phyloP scores from a whole-genome alignment of 2,113 vertebrate species.

The Cochlearius cochlearius region DNA sequence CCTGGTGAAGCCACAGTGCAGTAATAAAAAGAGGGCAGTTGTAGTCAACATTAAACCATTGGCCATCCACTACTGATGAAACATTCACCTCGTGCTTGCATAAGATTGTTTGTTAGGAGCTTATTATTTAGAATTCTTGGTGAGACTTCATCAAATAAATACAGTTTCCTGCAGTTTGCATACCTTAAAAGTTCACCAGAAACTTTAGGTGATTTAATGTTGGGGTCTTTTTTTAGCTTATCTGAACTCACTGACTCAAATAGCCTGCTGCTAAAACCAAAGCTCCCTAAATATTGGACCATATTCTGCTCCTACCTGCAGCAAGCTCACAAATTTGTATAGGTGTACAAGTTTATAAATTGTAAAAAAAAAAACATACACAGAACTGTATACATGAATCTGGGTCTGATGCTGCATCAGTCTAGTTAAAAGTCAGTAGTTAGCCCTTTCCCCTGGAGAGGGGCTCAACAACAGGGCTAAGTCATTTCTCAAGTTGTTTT shows the following conservation, averaged over 20 bases:
- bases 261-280: background rate
- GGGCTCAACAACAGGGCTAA: background rate
- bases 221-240: background rate
- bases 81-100: background rate
- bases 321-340: background rate
- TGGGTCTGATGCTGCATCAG: background rate
- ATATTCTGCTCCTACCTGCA: background rate
- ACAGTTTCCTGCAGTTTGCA: background rate
- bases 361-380: background rate
- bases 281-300: background rate
- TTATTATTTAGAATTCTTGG: background rate
- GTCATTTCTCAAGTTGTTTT: background rate
- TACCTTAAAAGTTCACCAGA: background rate
- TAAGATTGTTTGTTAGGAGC: background rate
- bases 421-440: background rate
- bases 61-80: background rate
- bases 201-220: background rate
- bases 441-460: background rate
- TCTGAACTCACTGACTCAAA: background rate
- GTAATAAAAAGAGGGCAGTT: background rate
- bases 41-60: background rate
- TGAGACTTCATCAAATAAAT: background rate
- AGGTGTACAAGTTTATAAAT: too few species aligned
- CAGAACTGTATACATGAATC: background rate
- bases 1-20: background rate